Base-by-base conservation (phyloP, 2,797 vertebrate species). In the Chloroceryle inda region DNA sequence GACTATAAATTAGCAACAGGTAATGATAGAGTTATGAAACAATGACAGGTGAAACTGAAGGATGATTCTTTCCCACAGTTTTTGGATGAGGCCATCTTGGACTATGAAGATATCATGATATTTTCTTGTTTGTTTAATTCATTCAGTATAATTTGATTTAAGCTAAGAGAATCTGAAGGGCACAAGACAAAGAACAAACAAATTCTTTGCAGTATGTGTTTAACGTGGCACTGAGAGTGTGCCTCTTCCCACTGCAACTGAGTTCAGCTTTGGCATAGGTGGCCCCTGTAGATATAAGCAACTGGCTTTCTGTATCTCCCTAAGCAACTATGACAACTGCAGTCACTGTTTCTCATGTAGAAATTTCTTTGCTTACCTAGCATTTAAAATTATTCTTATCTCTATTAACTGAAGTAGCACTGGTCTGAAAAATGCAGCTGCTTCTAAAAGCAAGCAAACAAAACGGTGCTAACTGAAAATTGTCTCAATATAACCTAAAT, bases 201-300 rank as follows among this genome's bases (percentile, higher is more conserved):
- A 67, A 58, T 49, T 88, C 12, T 72, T 84, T 71, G 13, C 11
- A 3, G n/a, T 11, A 4, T 22, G 29, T 35, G 35, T 64, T 87
- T 75, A 11, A 71, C 1, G 0, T 21, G n/a, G n/a, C 53, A 16
- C 55, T 29, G 12, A 38, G 56, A 72, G 59, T 0, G 3, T 45
- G 50, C 35, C 24, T 59, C 61, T 76, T 88, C 35, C 50, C 59
- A 67, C 42, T 6, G 4, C 59, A 71, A 53, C 52, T 16, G 55
- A 84, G 74, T 76, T 85, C 75, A 72, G n/a, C 64, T 74, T 35
- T 2, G 1, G 19, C 53, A 20, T 37, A 81, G 27, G 77, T 64
- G 49, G 83, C 26, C 53, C 71, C 68, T 63, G 17, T 11, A 72
- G 63, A 35, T 16, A 35, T 1, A 77, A 63, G 27, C 37, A 21